Evolutionary conservation across 37 sponge, comb jelly and placozoan species (phyloP).

Genomic region (Haliclona indistincta): DNA sequence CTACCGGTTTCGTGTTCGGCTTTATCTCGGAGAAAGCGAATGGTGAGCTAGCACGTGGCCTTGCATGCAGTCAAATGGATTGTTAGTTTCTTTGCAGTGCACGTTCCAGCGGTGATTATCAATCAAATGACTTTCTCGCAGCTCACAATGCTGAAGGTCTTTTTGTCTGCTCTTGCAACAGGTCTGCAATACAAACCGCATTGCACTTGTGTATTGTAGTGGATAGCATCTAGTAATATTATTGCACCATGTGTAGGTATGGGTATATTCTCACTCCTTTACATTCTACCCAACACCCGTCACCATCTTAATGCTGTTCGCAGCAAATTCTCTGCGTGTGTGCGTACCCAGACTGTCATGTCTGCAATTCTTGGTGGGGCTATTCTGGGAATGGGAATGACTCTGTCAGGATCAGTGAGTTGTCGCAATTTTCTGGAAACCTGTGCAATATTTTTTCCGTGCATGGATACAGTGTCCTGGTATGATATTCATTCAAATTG

Average conservation of each 20-base stretch:
- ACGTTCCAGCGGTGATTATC: conserved; percentile 44
- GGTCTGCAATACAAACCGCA: conserved; percentile 17
- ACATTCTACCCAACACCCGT: conserved; percentile 22
- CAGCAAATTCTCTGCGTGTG: conserved; percentile 8
- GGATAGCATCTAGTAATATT: neutral
- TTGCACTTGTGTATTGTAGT: neutral
- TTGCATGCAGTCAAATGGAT: neutral
- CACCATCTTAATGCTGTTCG: neutral
- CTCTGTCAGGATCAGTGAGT: conserved; percentile 69
- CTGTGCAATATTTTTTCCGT: too few relatives aligned
- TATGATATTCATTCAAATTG: conserved; percentile 63
- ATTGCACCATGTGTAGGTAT: neutral
- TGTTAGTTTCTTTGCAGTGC: neutral
- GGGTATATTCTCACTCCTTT: conserved; percentile 7
- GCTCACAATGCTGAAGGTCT: conserved; percentile 72
- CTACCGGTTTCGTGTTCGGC: conserved; percentile 39
- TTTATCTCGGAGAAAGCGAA: conserved; percentile 49
- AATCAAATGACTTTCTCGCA: conserved; percentile 61
- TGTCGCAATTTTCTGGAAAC: neutral
- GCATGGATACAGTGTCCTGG: conserved; percentile 83
- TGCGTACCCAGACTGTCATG: neutral
- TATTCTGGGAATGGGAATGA: conserved; percentile 75
- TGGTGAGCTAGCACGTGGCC: conserved; percentile 9
- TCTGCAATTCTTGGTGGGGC: conserved; percentile 44
- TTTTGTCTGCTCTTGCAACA: conserved; percentile 53